Evolutionary conservation across 23 tunicate genomes (phyloP).

Genomic region (Oikopleura dioica): DNA sequence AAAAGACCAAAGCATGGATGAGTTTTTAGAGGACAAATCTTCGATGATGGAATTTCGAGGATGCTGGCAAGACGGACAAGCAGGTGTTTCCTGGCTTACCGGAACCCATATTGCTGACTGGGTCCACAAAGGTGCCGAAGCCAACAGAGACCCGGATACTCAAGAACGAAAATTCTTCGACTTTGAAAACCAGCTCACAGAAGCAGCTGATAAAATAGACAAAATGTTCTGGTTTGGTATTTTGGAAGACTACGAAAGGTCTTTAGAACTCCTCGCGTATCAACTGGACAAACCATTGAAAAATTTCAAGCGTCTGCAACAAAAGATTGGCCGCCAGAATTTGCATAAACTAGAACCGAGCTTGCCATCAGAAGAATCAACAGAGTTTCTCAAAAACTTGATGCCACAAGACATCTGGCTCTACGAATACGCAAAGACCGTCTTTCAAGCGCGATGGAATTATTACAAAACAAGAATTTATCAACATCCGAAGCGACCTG

Average conservation of each 20-base stretch:
- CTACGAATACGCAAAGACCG: not conserved
- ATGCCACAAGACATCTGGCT: conserved; percentile 3
- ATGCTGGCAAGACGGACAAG: conserved; percentile 3
- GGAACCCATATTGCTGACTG: conserved; percentile 13
- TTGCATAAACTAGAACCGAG: no score
- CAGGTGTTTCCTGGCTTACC: not conserved
- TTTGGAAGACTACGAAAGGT: not conserved
- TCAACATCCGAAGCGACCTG: not conserved
- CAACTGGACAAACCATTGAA: not conserved
- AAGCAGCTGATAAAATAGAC: conserved; percentile 1
- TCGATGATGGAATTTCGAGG: not conserved
- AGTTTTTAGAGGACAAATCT: not conserved
- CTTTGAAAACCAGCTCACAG: not conserved
- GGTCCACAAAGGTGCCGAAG: not conserved
- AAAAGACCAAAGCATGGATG: not conserved
- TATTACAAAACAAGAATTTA: not conserved
- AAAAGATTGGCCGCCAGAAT: no score
- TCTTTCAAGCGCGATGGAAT: conserved; percentile 9
- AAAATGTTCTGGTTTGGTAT: conserved; percentile 11
- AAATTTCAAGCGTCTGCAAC: no score
- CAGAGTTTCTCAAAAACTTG: not conserved
- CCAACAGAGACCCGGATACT: not conserved
- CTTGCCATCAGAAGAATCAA: no score
- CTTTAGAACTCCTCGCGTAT: not conserved
- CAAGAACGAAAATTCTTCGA: not conserved